These are phyloP conservation scores for Epirrhoe alternata DNA, from an alignment of 2,888 invertebrate species.

Conservation along the genomic window DNA sequence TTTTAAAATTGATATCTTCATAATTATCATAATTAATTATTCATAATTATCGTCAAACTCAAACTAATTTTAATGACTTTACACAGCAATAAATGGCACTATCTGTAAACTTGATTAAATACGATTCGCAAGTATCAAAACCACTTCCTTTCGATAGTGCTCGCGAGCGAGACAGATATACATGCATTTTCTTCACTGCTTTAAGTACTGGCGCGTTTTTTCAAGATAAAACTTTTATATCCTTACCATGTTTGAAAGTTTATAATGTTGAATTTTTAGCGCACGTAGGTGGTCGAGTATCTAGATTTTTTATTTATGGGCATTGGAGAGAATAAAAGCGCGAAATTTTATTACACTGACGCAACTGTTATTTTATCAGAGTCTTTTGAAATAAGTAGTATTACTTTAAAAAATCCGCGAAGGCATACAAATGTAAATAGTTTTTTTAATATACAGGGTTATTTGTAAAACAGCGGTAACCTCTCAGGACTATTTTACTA, in stretches of 20 bases:
- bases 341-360: conserved; percentile 17
- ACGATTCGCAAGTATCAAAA: conserved; percentile 64
- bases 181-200: conserved; percentile 68
- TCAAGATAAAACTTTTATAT: conserved; percentile 44
- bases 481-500: too few species aligned
- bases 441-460: too few species aligned
- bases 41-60: not conserved
- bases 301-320: conserved; percentile 36
- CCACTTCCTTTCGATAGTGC: conserved; percentile 53
- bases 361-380: conserved; percentile 2
- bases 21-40: not conserved
- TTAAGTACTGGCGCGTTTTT: conserved; percentile 51
- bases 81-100: not conserved
- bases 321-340: conserved; percentile 13
- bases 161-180: conserved; percentile 67
- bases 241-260: conserved; percentile 42
- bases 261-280: conserved; percentile 34
- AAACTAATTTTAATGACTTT: not conserved
- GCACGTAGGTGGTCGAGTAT: conserved; percentile 41
- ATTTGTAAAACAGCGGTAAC: too few species aligned
- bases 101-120: conserved; percentile 20
- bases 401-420: not conserved
- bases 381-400: not conserved
- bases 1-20: not conserved
- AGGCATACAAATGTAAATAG: not conserved